Percentiles rank a stretch among this genome's conserved stretches.
phyloP scores from a whole-genome alignment of 2,888 invertebrate species.

The Zhuqinia jingwanae region DNA sequence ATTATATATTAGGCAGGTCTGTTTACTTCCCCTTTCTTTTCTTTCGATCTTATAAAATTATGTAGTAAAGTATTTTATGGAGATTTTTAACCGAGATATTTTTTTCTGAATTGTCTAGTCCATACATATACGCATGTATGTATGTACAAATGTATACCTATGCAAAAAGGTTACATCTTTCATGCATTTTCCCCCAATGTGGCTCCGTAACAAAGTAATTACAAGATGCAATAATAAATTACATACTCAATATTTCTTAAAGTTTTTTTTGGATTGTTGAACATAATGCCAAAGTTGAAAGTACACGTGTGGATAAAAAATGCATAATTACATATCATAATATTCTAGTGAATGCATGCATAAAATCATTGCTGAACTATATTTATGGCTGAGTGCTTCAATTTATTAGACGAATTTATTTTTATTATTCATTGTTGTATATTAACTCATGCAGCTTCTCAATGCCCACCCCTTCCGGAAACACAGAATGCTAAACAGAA shows the following conservation, averaged over 20 bases:
- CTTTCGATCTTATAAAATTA: not conserved
- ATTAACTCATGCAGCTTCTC: constrained; percentile 86
- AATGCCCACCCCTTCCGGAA: constrained; percentile 92
- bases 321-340: not conserved
- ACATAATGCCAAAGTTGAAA: not conserved
- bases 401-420: not conserved
- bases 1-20: not conserved
- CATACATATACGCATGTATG: too few species aligned
- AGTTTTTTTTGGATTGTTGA: not conserved
- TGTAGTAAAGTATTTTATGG: not conserved
- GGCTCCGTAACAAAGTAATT: not conserved
- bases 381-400: not conserved
- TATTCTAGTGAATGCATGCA: not conserved
- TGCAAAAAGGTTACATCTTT: not conserved
- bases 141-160: not conserved
- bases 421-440: not conserved
- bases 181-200: not conserved
- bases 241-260: not conserved
- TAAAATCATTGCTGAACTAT: not conserved
- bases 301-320: constrained; percentile 4
- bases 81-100: constrained; percentile 7
- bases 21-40: not conserved
- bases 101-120: not conserved
- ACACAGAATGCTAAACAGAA: constrained; percentile 93
- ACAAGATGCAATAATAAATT: constrained; percentile 4